Base-by-base conservation (phyloP, 2,888 invertebrate species). In the Lasius fuliginosus region DNA sequence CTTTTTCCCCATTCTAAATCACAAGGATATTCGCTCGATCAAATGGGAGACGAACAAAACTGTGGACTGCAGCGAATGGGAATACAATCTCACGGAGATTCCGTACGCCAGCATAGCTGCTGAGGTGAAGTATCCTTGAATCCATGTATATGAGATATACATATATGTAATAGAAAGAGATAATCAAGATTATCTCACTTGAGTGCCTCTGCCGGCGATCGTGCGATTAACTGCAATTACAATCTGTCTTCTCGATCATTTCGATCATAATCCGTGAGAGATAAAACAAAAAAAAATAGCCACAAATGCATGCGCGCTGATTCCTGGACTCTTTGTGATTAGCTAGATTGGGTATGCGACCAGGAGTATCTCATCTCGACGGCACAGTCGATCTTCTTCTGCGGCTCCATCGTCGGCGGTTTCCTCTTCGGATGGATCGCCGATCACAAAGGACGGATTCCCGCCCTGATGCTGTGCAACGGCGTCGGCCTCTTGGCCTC, bases 301-400 rank as follows among this genome's bases (percentile, higher is more conserved):
- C 3, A 8, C 30, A 18, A 27, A 12, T 15, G 5, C 5, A 23
- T 40, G 9, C 40, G 42, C 33, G 62, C 75, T 89, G 79, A 89
- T 86, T 71, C 53, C 83, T 81, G 73, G 77, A 69, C 58, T 69
- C 81, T 89, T 90, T 84, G 85, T 88, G 76, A 90, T 93, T 94
- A 96, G 96, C 93, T 95, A 92, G 95, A 95, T 92, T 96, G 96
- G 96, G 96, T 96, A 92, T 96, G 96, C 93, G 95, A 95, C 67
- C 94, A 95, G 64, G 95, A 95, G 58, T 95, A 95, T 88, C 94
- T 95, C 73, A 94, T 95, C 27, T 95, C 95, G n/a, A 92, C 95
- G 58, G 95, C 96, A 15, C 95, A 96, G 91, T 94, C 95, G 23
- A 93, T 96, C 56, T 96, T 96, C 92, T 96, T 96, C 92, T 93